Evolutionary conservation across 1,140 invertebrate species (phyloP).

Genomic region (Drusus annulatus): DNA sequence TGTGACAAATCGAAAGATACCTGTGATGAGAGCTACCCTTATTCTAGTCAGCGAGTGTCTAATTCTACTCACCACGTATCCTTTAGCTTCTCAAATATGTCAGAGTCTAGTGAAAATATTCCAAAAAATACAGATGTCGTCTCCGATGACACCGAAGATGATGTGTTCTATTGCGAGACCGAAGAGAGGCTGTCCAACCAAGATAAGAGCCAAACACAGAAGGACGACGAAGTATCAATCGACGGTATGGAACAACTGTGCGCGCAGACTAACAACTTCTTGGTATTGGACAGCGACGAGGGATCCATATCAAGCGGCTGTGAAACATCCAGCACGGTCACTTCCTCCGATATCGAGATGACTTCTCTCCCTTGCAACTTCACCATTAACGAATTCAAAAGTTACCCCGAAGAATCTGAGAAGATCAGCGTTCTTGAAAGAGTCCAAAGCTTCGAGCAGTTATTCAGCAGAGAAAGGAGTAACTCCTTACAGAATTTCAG

Average conservation of each 20-base stretch:
- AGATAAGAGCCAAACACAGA: conserved; percentile 65
- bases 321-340: conserved; percentile 83
- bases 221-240: conserved; percentile 48
- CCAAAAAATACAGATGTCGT: conserved; percentile 30
- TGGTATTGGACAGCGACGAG: conserved; percentile 78
- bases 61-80: conserved; percentile 47
- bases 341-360: conserved; percentile 69
- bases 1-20: conserved; percentile 8
- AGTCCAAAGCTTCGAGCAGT: conserved; percentile 61
- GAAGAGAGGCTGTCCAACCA: conserved; percentile 65
- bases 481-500: conserved; percentile 42
- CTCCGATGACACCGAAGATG: conserved; percentile 59
- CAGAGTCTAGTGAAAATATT: conserved; percentile 62
- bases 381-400: conserved; percentile 63
- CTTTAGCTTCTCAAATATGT: conserved; percentile 57
- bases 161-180: conserved; percentile 67
- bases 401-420: conserved; percentile 58
- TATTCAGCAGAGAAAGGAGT: conserved; percentile 59
- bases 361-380: conserved; percentile 67
- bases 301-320: conserved; percentile 84
- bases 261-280: conserved; percentile 70
- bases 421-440: conserved; percentile 61
- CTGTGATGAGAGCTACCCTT: conserved; percentile 1
- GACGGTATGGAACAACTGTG: conserved; percentile 58
- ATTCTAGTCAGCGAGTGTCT: conserved; percentile 26